Conservation (phyloP, 2,797 vertebrate species). For the Gobionotothen gibberifrons region DNA sequence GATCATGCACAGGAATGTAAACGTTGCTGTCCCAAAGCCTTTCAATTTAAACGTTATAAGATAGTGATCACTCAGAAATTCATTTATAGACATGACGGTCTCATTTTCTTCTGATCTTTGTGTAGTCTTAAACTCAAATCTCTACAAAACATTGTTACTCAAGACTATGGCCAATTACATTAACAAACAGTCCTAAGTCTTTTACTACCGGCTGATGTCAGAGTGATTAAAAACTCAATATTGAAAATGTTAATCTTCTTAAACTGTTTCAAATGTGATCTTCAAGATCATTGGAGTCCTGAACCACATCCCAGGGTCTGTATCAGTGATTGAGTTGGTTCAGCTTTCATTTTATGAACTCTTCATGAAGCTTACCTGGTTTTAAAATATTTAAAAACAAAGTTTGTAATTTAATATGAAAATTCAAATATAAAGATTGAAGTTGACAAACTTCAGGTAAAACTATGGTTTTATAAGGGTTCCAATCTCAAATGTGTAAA, state of each 20-base stretch:
- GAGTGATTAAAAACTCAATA: neutral
- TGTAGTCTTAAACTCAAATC: neutral
- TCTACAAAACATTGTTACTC: neutral
- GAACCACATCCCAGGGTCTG: neutral
- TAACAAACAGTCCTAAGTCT: neutral
- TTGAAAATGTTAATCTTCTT: neutral
- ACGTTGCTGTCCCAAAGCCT: neutral
- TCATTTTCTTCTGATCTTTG: neutral
- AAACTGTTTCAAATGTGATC: neutral
- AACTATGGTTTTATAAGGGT: neutral
- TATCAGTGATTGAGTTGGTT: neutral
- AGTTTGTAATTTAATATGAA: neutral
- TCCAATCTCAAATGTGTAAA: neutral
- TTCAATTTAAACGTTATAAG: neutral
- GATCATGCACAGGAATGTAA: conserved; percentile 3
- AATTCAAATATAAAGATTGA: neutral
- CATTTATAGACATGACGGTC: neutral
- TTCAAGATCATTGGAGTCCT: neutral
- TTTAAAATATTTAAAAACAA: neutral
- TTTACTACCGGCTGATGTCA: neutral
- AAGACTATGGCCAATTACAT: neutral
- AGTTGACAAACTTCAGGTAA: neutral
- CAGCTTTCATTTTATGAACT: neutral
- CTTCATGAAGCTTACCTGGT: neutral
- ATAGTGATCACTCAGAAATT: neutral